Conservation (phyloP, 2,888 invertebrate genomes). For the Aphidoletes aphidimyza region DNA sequence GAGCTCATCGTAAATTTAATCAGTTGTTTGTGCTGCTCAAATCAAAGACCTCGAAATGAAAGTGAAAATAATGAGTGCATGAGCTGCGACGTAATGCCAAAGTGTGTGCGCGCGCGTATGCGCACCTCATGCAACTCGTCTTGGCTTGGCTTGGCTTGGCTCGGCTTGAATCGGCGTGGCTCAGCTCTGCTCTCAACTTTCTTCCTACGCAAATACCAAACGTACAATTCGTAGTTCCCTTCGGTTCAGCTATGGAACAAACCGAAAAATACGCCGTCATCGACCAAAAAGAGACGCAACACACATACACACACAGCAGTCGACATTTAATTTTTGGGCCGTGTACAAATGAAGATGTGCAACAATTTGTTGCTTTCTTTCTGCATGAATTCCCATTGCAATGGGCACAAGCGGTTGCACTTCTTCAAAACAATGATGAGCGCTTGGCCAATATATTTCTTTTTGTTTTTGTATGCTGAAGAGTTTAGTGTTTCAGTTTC, state of each 20-base stretch:
- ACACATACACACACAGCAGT: not conserved
- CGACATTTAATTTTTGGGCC: slow-evolving; percentile 11
- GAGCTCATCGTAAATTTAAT: slow-evolving; percentile 21
- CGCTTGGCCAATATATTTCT: not conserved
- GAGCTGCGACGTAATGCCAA: slow-evolving; percentile 15
- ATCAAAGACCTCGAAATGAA: slow-evolving; percentile 1
- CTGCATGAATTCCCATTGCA: slow-evolving; percentile 44
- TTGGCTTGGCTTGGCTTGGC: too few species aligned
- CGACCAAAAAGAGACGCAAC: not conserved
- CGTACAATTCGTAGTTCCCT: not conserved
- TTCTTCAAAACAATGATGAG: not conserved
- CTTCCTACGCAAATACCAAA: slow-evolving; percentile 48
- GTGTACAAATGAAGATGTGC: not conserved
- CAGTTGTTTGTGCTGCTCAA: not conserved
- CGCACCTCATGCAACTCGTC: too few species aligned
- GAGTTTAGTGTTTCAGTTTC: slow-evolving; percentile 11
- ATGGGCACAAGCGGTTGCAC: slow-evolving; percentile 7
- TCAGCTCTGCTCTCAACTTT: not conserved
- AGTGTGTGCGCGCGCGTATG: too few species aligned
- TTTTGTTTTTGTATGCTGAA: too few species aligned
- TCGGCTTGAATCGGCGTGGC: too few species aligned
- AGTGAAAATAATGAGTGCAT: slow-evolving; percentile 45
- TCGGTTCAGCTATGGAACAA: too few species aligned
- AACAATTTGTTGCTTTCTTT: slow-evolving; percentile 5
- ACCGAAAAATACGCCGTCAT: too few species aligned